phyloP scores from a whole-genome alignment of 2,113 vertebrate genomes.

The Coreoperca whiteheadi region DNA sequence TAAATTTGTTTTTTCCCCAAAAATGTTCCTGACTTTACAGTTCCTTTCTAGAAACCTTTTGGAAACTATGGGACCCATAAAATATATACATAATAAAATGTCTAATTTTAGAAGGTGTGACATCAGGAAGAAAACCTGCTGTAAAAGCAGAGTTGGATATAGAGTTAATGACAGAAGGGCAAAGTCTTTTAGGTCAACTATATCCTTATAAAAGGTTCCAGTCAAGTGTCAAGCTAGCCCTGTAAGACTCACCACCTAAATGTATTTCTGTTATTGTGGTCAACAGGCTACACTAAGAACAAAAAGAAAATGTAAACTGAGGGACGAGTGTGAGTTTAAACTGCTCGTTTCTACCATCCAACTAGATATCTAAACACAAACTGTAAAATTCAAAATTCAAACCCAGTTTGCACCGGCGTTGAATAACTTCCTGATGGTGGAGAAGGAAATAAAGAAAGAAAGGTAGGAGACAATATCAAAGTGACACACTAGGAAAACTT shows the following conservation, averaged over 20 bases:
- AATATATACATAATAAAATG: too few relatives aligned
- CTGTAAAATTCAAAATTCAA: neutral
- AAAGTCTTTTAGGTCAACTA: neutral
- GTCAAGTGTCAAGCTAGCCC: neutral
- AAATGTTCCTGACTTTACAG: too few relatives aligned
- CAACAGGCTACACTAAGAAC: neutral
- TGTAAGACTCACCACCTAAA: neutral
- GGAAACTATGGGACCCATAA: too few relatives aligned
- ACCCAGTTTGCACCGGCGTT: neutral
- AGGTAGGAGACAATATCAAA: constrained; percentile 59
- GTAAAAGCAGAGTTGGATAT: neutral
- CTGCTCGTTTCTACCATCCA: neutral
- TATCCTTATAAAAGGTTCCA: neutral
- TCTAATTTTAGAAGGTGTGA: too few relatives aligned
- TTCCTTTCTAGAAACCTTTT: too few relatives aligned
- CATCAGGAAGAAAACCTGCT: too few relatives aligned
- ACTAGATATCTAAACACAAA: neutral
- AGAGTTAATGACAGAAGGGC: neutral
- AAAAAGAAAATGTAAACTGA: too few relatives aligned
- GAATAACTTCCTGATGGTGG: neutral
- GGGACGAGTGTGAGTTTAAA: neutral
- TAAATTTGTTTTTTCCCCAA: too few relatives aligned
- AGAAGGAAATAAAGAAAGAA: constrained; percentile 3
- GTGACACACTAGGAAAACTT: constrained; percentile 98
- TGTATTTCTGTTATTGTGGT: neutral